These are phyloP conservation scores for Cephus sareptanus DNA, from an alignment of 2,888 invertebrate genomes.

Conservation along the genomic window DNA sequence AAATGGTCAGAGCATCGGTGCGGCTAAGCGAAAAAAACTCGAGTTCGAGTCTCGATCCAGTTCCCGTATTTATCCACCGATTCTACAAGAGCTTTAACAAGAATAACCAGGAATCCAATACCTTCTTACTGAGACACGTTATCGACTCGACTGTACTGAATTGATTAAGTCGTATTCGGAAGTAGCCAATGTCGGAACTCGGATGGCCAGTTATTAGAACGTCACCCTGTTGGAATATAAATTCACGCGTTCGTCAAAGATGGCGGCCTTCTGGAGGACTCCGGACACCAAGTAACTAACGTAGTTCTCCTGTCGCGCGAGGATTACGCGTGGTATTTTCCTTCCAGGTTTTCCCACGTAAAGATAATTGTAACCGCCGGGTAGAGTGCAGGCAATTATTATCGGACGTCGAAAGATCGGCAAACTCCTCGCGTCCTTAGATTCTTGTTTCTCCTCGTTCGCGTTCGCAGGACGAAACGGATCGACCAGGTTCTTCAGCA, in stretches of 20 bases:
- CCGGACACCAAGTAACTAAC: slow-evolving; percentile 29
- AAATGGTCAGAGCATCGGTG: too few species aligned
- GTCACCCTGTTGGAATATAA: slow-evolving; percentile 67
- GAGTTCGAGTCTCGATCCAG: too few species aligned
- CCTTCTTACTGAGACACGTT: slow-evolving; percentile 72
- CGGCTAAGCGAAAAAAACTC: too few species aligned
- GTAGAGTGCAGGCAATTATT: slow-evolving; percentile 68
- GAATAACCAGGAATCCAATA: slow-evolving; percentile 31
- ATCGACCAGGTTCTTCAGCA: slow-evolving; percentile 33
- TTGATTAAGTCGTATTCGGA: slow-evolving; percentile 72
- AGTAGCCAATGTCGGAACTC: slow-evolving; percentile 68
- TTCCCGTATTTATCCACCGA: too few species aligned
- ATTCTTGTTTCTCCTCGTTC: not conserved
- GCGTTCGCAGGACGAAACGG: slow-evolving; percentile 4
- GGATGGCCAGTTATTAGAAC: slow-evolving; percentile 70
- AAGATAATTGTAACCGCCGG: slow-evolving; percentile 73
- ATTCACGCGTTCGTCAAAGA: too few species aligned
- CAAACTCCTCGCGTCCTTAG: slow-evolving; percentile 38
- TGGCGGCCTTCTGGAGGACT: too few species aligned
- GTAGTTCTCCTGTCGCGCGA: slow-evolving; percentile 51
- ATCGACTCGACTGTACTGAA: slow-evolving; percentile 70
- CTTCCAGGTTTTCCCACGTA: slow-evolving; percentile 65
- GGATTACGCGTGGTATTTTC: slow-evolving; percentile 69
- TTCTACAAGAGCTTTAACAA: too few species aligned
- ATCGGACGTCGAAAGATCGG: slow-evolving; percentile 62